Percentiles rank a stretch among this genome's conserved stretches.
phyloP scores from a whole-genome alignment of 2,113 vertebrate genomes.

The Beaufortia kweichowensis region DNA sequence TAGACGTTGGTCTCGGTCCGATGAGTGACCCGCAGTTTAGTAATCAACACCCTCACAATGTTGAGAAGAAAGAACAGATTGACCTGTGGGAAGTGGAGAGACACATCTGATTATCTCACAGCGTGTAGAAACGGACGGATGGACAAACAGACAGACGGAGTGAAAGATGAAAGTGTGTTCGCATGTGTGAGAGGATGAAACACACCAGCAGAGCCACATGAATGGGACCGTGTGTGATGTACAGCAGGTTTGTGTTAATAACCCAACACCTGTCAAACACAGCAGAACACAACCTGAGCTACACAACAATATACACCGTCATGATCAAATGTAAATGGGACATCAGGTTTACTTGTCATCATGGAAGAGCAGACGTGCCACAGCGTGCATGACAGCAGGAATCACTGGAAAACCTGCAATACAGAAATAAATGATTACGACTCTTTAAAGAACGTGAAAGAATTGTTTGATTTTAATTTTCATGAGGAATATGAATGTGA shows the following conservation, averaged over 20 bases:
- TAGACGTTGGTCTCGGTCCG: slow-evolving; percentile 71
- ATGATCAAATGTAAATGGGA: too few species aligned
- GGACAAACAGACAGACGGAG: background rate
- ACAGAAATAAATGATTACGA: background rate
- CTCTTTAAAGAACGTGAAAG: too few species aligned
- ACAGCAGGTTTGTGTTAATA: slow-evolving; percentile 83
- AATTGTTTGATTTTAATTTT: too few species aligned
- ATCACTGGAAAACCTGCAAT: slow-evolving; percentile 74
- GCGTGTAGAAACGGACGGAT: background rate
- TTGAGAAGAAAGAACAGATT: slow-evolving; percentile 81
- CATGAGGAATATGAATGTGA: too few species aligned
- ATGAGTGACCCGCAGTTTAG: slow-evolving; percentile 77
- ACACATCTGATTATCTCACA: background rate
- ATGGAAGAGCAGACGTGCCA: slow-evolving; percentile 67
- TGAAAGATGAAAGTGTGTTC: too few species aligned
- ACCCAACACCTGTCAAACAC: slow-evolving; percentile 87
- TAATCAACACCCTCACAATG: slow-evolving; percentile 80
- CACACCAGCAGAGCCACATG: slow-evolving; percentile 88
- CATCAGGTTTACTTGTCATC: slow-evolving; percentile 70
- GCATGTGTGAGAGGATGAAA: slow-evolving; percentile 19
- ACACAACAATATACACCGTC: background rate
- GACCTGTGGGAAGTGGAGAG: slow-evolving; percentile 60
- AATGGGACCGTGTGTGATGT: slow-evolving; percentile 92
- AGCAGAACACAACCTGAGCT: background rate
- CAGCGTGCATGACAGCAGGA: slow-evolving; percentile 70